Percentiles rank a stretch among this genome's conserved stretches.
Conservation (phyloP, 2,113 vertebrate genomes). For the Notiomystis cincta region DNA sequence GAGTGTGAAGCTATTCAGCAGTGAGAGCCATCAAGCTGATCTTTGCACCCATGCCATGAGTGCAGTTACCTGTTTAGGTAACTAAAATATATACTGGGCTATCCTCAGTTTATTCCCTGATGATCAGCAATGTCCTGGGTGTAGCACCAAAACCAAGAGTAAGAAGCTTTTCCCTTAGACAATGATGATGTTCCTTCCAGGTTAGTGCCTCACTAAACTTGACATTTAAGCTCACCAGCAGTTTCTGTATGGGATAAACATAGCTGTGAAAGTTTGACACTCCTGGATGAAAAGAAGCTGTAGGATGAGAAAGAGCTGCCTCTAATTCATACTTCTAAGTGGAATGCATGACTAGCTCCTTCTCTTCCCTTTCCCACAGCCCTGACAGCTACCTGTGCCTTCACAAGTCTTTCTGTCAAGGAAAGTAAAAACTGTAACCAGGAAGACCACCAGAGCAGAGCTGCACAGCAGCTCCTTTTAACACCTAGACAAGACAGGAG, state of each 20-base stretch:
- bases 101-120: not conserved
- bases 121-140: not conserved
- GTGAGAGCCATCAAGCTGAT: not conserved
- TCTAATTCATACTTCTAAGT: not conserved
- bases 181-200: accelerated
- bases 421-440: not conserved
- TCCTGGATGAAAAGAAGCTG: not conserved
- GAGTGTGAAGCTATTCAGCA: not conserved
- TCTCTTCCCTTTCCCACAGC: not conserved
- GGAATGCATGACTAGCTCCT: not conserved
- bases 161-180: not conserved
- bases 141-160: not conserved
- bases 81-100: not conserved
- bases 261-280: not conserved
- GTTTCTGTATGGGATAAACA: not conserved
- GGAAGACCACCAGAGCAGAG: not conserved
- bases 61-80: not conserved
- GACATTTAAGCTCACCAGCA: not conserved
- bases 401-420: not conserved
- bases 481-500: not conserved
- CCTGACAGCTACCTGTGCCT: not conserved
- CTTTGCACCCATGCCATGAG: not conserved
- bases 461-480: not conserved
- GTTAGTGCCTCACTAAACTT: not conserved
- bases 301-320: not conserved